Evolutionary conservation across 2,797 vertebrate genomes (phyloP).

Genomic region (Micrastur ruficollis): DNA sequence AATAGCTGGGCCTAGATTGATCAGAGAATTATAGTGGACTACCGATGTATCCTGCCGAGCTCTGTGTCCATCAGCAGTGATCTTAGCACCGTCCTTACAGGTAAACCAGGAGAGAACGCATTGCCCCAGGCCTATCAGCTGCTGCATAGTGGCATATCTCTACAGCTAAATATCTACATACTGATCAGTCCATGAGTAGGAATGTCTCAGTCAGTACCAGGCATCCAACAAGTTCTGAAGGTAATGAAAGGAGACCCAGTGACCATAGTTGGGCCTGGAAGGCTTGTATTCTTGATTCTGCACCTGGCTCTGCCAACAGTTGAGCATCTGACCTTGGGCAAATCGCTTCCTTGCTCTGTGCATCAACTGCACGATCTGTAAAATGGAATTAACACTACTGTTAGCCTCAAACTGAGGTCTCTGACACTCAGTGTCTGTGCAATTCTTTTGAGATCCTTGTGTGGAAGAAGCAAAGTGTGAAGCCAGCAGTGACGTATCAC

Average conservation of each 20-base stretch:
- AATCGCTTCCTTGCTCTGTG: background rate
- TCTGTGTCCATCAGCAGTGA: background rate
- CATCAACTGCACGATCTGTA: background rate
- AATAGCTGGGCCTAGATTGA: background rate
- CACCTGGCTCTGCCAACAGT: background rate
- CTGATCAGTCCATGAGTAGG: background rate
- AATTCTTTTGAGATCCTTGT: slow-evolving; percentile 57
- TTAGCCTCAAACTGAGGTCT: background rate
- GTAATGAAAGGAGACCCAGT: background rate
- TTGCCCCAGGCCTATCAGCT: background rate
- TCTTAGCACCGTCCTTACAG: background rate
- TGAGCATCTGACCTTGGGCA: slow-evolving; percentile 3
- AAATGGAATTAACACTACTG: background rate
- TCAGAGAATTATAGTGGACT: background rate
- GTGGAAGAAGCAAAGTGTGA: background rate
- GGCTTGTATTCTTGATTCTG: background rate
- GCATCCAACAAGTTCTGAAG: background rate
- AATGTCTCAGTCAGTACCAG: background rate
- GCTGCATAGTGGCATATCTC: background rate
- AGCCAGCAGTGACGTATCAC: background rate
- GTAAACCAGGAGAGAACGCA: background rate
- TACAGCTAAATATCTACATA: background rate
- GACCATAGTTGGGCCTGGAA: background rate
- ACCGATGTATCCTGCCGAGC: background rate
- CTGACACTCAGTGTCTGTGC: background rate